Evolutionary conservation across 2,113 vertebrate genomes (phyloP).

Genomic region (Peromyscus leucopus): DNA sequence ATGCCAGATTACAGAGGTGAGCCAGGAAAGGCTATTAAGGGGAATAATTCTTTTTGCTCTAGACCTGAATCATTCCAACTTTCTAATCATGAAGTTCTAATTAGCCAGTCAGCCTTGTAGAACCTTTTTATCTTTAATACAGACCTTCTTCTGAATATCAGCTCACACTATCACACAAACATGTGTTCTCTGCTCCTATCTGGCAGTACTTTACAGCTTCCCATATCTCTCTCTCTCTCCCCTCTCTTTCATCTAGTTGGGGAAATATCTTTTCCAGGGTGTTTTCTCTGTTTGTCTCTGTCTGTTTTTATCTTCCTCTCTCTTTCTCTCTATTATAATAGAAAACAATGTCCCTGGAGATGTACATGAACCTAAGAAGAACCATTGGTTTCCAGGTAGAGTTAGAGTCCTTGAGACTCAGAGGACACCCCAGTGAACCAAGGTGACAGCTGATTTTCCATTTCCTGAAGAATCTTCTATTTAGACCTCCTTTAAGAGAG

Average conservation of each 20-base stretch:
- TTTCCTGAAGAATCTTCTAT: constrained; percentile 43
- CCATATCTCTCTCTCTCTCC: too few relatives aligned
- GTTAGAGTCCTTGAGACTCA: constrained; percentile 34
- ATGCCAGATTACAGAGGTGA: background rate
- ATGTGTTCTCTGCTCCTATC: background rate
- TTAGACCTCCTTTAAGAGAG: constrained; percentile 5
- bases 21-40: background rate
- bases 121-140: background rate
- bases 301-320: background rate
- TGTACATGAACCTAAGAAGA: background rate
- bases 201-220: background rate
- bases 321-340: background rate
- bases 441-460: constrained; percentile 13
- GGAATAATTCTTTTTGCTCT: background rate
- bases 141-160: background rate
- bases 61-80: background rate
- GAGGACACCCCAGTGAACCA: background rate
- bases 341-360: background rate
- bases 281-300: background rate
- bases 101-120: background rate
- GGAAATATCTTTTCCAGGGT: constrained; percentile 4
- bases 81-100: background rate
- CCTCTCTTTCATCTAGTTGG: background rate
- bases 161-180: background rate
- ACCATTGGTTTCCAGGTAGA: constrained; percentile 1